Percentiles rank a stretch among this genome's conserved stretches.
These are phyloP conservation scores for Mactromeris polynyma DNA, from an alignment of 2,888 invertebrate species.

Conservation along the genomic window DNA sequence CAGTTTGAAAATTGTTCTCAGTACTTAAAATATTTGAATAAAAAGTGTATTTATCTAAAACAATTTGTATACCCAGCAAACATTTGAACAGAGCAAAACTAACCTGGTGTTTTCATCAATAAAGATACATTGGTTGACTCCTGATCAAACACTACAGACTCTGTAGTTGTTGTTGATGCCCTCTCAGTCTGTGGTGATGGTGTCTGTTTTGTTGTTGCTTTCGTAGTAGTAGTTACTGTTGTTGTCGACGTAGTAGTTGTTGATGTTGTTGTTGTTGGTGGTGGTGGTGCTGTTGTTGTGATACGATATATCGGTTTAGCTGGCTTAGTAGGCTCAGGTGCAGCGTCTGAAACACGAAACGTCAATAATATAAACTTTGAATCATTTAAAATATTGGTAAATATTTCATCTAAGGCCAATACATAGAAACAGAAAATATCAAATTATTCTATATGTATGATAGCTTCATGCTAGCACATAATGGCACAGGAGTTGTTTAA, in stretches of 20 bases:
- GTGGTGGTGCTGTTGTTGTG: conserved; percentile 16
- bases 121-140: not conserved
- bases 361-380: not conserved
- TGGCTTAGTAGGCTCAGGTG: not conserved
- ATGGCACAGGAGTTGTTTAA: too few species aligned
- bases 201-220: conserved; percentile 31
- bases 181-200: not conserved
- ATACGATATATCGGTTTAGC: not conserved
- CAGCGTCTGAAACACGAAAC: not conserved
- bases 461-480: too few species aligned
- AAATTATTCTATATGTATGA: too few species aligned
- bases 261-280: conserved; percentile 20
- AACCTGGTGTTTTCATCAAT: conserved; percentile 18
- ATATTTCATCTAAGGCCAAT: too few species aligned
- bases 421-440: too few species aligned
- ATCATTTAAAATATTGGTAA: not conserved
- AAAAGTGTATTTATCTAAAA: too few species aligned
- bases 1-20: too few species aligned
- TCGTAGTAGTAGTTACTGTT: conserved; percentile 23
- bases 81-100: too few species aligned
- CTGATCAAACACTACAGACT: not conserved
- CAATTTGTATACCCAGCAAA: too few species aligned
- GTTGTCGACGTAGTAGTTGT: conserved; percentile 34
- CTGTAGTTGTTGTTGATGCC: not conserved
- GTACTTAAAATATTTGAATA: too few species aligned